These are phyloP conservation scores for Leucosticte australis DNA, from an alignment of 2,113 vertebrate species.

Conservation along the genomic window DNA sequence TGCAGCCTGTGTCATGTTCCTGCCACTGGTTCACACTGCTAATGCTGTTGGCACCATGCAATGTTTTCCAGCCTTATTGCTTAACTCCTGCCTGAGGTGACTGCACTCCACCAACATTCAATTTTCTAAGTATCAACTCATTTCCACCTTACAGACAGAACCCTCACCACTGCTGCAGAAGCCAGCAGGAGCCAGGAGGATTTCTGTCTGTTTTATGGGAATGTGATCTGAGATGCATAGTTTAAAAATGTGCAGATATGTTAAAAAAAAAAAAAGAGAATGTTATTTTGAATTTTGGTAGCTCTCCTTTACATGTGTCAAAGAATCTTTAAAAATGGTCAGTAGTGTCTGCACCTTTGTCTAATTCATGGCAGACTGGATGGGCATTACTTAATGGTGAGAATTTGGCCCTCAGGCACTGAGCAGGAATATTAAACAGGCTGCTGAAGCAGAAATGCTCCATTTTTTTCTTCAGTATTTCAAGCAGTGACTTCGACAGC, in stretches of 20 bases:
- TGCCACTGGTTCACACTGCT: not conserved
- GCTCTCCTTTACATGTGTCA: not conserved
- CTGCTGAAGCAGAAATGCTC: not conserved
- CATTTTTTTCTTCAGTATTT: not conserved
- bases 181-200: not conserved
- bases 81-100: not conserved
- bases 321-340: not conserved
- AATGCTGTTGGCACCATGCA: not conserved
- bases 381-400: not conserved
- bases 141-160: not conserved
- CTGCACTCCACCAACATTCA: not conserved
- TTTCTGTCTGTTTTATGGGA: not conserved
- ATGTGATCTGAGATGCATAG: fast-evolving
- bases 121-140: not conserved
- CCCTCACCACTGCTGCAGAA: not conserved
- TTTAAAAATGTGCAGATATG: not conserved
- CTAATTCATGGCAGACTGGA: not conserved
- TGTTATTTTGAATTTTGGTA: not conserved
- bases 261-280: not conserved
- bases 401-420: not conserved
- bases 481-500: not conserved
- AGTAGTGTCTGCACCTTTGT: not conserved
- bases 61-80: not conserved
- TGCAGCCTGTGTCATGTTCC: not conserved
- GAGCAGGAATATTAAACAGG: not conserved